Evolutionary conservation across 2,888 invertebrate species (phyloP).

Genomic region (Conops quadrifasciatus): DNA sequence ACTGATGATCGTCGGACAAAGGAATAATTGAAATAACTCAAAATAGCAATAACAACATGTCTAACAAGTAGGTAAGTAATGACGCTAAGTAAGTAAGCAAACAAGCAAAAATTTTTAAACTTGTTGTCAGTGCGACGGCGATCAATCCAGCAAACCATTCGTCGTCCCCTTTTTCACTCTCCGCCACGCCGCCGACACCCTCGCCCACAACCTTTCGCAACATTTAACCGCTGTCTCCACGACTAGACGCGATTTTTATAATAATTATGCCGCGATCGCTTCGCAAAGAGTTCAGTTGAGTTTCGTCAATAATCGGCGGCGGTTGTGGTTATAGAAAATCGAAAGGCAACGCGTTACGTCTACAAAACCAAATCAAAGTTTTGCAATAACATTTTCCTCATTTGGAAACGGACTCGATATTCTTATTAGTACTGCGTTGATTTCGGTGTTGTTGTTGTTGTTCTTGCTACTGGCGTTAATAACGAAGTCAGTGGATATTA

Average conservation of each 20-base stretch:
- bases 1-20: neutral
- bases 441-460: slow-evolving; percentile 4
- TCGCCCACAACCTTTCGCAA: neutral
- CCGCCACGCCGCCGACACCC: too few relatives aligned
- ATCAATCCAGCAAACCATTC: neutral
- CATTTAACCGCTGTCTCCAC: neutral
- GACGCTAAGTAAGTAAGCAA: neutral
- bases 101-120: neutral
- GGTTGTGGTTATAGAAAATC: slow-evolving; percentile 48
- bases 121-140: neutral
- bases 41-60: neutral
- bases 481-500: slow-evolving; percentile 22
- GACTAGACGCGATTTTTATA: slow-evolving; percentile 23
- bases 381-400: neutral
- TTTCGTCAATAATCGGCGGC: slow-evolving; percentile 53
- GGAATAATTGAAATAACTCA: neutral
- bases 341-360: neutral
- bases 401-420: neutral
- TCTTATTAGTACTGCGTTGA: neutral
- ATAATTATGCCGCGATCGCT: slow-evolving; percentile 33
- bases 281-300: slow-evolving; percentile 53
- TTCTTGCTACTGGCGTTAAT: neutral
- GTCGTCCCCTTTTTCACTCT: too few relatives aligned
- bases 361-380: neutral
- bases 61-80: too few relatives aligned